Conservation (phyloP, 1,140 invertebrate genomes). For the Araneus ventricosus region DNA sequence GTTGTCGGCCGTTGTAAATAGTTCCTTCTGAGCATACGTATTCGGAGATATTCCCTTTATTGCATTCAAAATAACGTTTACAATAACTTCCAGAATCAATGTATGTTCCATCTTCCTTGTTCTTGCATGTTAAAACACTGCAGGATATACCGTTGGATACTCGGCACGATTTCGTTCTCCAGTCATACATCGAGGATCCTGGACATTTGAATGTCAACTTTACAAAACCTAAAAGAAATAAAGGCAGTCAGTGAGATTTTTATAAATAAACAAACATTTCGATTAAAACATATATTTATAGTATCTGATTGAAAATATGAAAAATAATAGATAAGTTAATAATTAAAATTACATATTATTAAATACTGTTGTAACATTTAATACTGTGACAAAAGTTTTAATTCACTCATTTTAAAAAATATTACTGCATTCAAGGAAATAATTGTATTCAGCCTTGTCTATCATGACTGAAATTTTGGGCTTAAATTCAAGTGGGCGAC, state of each 20-base stretch:
- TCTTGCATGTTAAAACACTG: slow-evolving; percentile 21
- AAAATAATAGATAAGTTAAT: too few species aligned
- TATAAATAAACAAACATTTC: too few species aligned
- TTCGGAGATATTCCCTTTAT: slow-evolving; percentile 81
- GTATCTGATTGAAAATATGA: too few species aligned
- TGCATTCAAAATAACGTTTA: slow-evolving; percentile 73
- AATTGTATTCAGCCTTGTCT: too few species aligned
- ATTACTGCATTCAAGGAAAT: too few species aligned
- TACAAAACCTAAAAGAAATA: slow-evolving; percentile 36
- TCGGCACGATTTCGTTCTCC: slow-evolving; percentile 54
- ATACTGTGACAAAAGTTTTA: too few species aligned
- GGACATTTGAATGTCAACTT: slow-evolving; percentile 66
- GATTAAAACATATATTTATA: too few species aligned
- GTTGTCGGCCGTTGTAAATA: slow-evolving; percentile 63
- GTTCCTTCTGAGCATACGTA: slow-evolving; percentile 81
- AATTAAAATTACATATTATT: too few species aligned
- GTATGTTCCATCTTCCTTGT: slow-evolving; percentile 68
- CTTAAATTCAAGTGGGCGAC: too few species aligned
- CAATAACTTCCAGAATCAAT: slow-evolving; percentile 43
- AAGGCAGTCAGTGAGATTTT: background rate
- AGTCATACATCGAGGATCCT: slow-evolving; percentile 51
- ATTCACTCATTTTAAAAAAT: too few species aligned
- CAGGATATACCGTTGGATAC: background rate
- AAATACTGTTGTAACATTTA: too few species aligned
- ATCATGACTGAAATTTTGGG: too few species aligned